A percentile compares a stretch with the other conserved stretches of the same genome.
Evolutionary conservation across 2,113 vertebrate genomes (phyloP).

Genomic region (Gyps fulvus): DNA sequence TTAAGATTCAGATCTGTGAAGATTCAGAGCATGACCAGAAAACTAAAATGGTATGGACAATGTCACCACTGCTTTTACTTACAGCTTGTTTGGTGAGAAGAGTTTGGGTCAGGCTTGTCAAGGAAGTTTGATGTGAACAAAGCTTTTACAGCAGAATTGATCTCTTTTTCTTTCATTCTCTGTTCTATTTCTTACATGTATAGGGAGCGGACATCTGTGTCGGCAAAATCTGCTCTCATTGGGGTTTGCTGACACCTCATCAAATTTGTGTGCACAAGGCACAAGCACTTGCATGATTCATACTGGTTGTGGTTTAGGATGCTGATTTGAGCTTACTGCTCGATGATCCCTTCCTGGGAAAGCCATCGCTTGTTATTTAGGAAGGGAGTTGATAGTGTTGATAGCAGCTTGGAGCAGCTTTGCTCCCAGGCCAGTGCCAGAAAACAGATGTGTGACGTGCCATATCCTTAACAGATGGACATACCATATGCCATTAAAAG

Average conservation of each 20-base stretch:
- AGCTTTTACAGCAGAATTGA: not conserved
- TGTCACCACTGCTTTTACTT: not conserved
- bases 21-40: not conserved
- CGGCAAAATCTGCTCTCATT: not conserved
- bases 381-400: not conserved
- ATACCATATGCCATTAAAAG: not conserved
- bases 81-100: not conserved
- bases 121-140: not conserved
- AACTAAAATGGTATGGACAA: not conserved
- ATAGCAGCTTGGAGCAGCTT: not conserved
- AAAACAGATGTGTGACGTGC: not conserved
- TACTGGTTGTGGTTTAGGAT: not conserved
- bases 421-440: not conserved
- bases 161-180: not conserved
- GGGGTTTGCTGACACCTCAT: not conserved
- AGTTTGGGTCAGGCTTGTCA: not conserved
- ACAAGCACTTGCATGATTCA: not conserved
- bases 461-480: conserved; percentile 8
- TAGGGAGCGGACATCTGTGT: not conserved
- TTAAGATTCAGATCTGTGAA: not conserved
- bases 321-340: not conserved
- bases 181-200: not conserved
- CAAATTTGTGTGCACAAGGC: not conserved
- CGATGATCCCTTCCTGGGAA: not conserved
- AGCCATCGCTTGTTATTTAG: not conserved